phyloP scores from a whole-genome alignment of 2,797 vertebrate genomes.

The Urocyon cinereoargenteus region DNA sequence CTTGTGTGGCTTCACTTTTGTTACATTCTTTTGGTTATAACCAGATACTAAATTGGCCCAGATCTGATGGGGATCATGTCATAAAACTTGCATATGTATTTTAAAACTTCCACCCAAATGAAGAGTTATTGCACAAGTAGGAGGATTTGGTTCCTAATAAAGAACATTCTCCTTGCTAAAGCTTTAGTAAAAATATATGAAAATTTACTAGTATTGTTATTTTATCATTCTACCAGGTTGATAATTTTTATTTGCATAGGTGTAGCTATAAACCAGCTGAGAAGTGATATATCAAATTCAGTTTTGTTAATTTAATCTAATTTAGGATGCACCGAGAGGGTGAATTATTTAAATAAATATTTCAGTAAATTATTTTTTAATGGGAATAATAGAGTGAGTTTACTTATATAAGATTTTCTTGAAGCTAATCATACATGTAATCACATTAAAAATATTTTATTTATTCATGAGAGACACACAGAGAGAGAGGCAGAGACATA shows the following conservation, averaged over 20 bases:
- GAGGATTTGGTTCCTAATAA: not conserved
- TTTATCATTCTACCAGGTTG: not conserved
- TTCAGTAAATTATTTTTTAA: slow-evolving; percentile 64
- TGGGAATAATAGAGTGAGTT: slow-evolving; percentile 36
- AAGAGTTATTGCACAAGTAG: not conserved
- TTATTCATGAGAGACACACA: too few relatives aligned
- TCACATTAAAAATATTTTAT: not conserved
- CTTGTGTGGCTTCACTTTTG: not conserved
- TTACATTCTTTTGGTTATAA: not conserved
- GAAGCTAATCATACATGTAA: slow-evolving; percentile 52
- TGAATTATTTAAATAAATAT: slow-evolving; percentile 63
- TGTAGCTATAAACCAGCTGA: not conserved
- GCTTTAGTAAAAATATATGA: not conserved
- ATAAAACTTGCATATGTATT: not conserved
- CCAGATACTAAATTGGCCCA: not conserved
- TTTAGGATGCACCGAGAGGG: slow-evolving; percentile 29
- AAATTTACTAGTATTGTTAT: slow-evolving; percentile 26
- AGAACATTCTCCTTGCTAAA: not conserved
- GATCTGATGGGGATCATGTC: not conserved
- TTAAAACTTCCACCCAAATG: not conserved
- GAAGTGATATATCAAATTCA: not conserved
- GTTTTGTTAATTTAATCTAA: slow-evolving; percentile 54
- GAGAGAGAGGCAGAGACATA: too few relatives aligned
- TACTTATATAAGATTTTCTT: slow-evolving; percentile 48
- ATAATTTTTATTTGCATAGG: slow-evolving; percentile 29